phyloP scores from a whole-genome alignment of 35 echinoderm and acorn worm genomes.

The Nesometra sesokonis region DNA sequence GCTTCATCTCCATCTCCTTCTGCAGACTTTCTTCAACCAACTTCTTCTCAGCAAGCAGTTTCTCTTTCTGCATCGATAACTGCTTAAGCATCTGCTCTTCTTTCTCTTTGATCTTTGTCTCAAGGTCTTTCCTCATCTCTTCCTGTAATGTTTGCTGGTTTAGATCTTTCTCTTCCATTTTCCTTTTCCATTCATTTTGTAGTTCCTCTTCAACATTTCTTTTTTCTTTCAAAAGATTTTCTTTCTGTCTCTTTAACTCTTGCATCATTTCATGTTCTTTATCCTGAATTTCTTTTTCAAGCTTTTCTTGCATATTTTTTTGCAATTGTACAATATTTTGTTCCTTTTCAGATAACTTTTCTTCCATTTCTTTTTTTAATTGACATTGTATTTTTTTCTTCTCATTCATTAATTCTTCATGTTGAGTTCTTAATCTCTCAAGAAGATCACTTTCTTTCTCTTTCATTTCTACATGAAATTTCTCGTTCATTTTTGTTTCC shows the following conservation, averaged over 20 bases:
- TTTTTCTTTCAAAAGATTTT: slow-evolving; percentile 49
- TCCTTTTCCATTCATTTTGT: slow-evolving; percentile 49
- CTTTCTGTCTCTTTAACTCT: slow-evolving; percentile 49
- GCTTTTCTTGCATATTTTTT: slow-evolving; percentile 38
- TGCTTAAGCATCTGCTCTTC: slow-evolving; percentile 72
- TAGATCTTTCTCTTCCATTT: slow-evolving; percentile 75
- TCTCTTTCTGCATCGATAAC: slow-evolving; percentile 46
- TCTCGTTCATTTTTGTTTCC: neutral
- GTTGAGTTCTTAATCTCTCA: neutral
- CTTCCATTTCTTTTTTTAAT: slow-evolving; percentile 45
- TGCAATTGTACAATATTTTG: slow-evolving; percentile 39
- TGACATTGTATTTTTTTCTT: slow-evolving; percentile 26
- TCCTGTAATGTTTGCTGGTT: slow-evolving; percentile 50
- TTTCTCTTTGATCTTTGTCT: slow-evolving; percentile 60
- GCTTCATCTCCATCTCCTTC: slow-evolving; percentile 56
- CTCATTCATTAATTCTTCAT: slow-evolving; percentile 6
- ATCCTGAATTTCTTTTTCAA: slow-evolving; percentile 40
- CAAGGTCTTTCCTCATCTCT: slow-evolving; percentile 32
- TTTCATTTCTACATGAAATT: slow-evolving; percentile 2
- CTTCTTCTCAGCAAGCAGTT: slow-evolving; percentile 42
- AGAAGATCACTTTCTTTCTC: slow-evolving; percentile 2
- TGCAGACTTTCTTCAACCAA: slow-evolving; percentile 81
- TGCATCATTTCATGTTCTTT: slow-evolving; percentile 53
- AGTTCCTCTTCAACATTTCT: slow-evolving; percentile 18
- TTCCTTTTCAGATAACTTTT: slow-evolving; percentile 34